Evolutionary conservation across 2,113 vertebrate species (phyloP), one percentile per base, ranked within the genome.

Genomic region (Eleginops maclovinus): DNA sequence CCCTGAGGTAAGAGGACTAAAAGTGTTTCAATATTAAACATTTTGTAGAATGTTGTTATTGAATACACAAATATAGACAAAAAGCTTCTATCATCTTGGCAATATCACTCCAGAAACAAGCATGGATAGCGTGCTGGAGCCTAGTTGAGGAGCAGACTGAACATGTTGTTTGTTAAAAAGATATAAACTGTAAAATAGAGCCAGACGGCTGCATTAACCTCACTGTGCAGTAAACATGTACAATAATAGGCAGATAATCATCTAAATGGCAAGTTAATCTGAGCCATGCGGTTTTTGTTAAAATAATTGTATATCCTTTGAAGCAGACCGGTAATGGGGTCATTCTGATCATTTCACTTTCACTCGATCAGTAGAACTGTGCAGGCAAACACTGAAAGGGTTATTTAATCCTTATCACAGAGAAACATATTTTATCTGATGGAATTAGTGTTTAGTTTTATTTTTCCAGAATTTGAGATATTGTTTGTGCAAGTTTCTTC

Each of bases 181-280:
- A 72, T 22, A 60, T 67, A 36, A 66, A 59, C n/a, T 9, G 47
- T 55, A 14, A 75, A 74, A 69, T 56, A 15, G 46, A 72, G 36
- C 47, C 8, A 9, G 47, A 14, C 28, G 26, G 22, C 11, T 26
- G 22, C 19, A 46, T 6, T 47, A 44, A 47, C 62, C 49, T 54
- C 22, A 49, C 7, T 44, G 51, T 19, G 26, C 47, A 22, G 46
- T 58, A 50, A 11, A 60, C 49, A 61, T 15, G 46, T 59, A 7
- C 31, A 36, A 7, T 36, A 21, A 36, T 13, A 13, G 8, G 17
- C 15, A 28, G 26, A 75, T 59, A 62, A 74, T 53, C 4, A 11
- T 1, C 16, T 28, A 19, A 50, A 61, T 43, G 15, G 53, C 1
- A 50, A 28, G 64, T 5, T 40, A 47, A 60, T 47, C 26, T 2